Conservation (phyloP, 2,113 vertebrate genomes). For the Peromyscus californicus region DNA sequence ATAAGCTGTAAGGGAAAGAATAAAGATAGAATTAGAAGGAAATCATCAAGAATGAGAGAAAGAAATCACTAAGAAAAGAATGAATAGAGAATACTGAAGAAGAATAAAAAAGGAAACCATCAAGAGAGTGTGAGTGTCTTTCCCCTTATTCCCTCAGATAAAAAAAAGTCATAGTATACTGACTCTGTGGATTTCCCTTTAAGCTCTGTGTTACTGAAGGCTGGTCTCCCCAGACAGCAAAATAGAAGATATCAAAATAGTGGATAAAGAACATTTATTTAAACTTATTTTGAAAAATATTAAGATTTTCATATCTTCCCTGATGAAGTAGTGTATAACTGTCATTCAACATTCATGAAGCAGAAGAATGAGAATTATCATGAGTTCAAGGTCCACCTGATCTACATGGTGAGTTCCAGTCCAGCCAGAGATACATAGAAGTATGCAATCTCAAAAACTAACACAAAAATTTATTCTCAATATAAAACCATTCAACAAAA, state of each 20-base stretch:
- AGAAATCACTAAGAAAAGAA: neutral
- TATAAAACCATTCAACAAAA: slow-evolving; percentile 40
- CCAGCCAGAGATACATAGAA: neutral
- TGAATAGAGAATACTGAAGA: neutral
- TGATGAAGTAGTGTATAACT: neutral
- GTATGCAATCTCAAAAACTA: neutral
- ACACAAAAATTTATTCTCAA: slow-evolving; percentile 1
- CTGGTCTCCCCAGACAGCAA: neutral
- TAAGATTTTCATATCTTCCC: neutral
- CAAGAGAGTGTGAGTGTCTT: neutral
- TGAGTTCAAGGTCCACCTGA: neutral
- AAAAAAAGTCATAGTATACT: neutral
- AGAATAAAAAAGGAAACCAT: neutral
- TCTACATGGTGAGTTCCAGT: neutral
- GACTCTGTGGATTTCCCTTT: neutral
- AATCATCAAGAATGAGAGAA: neutral
- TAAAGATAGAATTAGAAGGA: neutral
- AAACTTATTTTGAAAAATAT: slow-evolving; percentile 14
- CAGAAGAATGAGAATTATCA: too few species aligned
- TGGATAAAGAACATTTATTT: neutral
- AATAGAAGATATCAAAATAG: neutral
- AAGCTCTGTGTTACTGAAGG: neutral
- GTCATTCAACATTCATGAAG: neutral
- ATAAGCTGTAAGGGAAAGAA: neutral
- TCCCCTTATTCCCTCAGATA: neutral